Evolutionary conservation across 2,888 invertebrate genomes (phyloP), one percentile per base, ranked within the genome.

Genomic region (Euzophera pinguis): DNA sequence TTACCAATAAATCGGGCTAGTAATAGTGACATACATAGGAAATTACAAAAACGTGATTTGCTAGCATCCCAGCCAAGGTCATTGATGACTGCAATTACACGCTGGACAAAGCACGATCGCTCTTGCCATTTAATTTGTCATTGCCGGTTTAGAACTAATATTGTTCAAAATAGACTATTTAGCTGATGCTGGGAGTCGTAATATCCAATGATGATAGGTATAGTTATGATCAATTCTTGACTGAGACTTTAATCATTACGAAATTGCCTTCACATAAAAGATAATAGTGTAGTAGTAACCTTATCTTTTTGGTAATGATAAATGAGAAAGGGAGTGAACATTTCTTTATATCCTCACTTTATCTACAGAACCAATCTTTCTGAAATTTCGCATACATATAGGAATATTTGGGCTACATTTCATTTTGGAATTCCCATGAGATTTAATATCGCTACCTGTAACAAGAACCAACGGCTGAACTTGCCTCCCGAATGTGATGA

Each of bases 201-300:
- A 3, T 22, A 3, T 34, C 12, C 14, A 8, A 47, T 62, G 53
- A 60, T 42, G 50, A 49, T 55, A 57, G 51, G 42, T 32, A 32
- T 10, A 32, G 10, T 9, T 32, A 9, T 32, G 10, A 10, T 9
- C 10, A 9, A 6, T 32, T 22, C 2, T 22, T 3, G 22, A 22
- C 22, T 22, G 5, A 22, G 5, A 3, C 22, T 22, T 3, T 22
- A 3, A 22, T 22, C 22, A 22, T 2, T 3, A 3, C 22, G 22
- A 22, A 22, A 22, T 3, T 3, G 22, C 5, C 22, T 3, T 22
- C 22, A 3, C 3, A 32, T 32, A 32, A 32, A 32, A 32, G 32
- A 22, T 22, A 22, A 22, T 2, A 3, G 22, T 5, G 5, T 22
- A 22, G 22, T n/a, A n/a, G n/a, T n/a, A n/a, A n/a, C n/a, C n/a